Conservation (phyloP, 2,113 vertebrate genomes). For the Sander vitreus region DNA sequence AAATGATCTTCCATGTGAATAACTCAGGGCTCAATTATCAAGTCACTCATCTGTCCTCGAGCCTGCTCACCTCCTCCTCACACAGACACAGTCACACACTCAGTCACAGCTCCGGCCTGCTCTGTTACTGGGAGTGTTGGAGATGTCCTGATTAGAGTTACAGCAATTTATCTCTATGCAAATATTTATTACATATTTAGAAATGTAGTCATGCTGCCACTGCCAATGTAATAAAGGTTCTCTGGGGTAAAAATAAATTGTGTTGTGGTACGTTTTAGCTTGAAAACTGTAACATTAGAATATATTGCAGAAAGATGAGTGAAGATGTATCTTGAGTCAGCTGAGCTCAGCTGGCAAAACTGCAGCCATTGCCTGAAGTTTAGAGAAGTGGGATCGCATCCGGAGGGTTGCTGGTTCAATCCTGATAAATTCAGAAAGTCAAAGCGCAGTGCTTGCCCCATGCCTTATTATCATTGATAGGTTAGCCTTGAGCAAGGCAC, state of each 20-base stretch:
- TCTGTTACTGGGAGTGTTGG: neutral
- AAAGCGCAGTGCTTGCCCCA: too few relatives aligned
- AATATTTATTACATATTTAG: neutral
- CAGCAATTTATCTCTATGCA: slow-evolving; percentile 1
- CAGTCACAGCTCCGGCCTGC: neutral
- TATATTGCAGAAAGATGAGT: neutral
- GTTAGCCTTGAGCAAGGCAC: neutral
- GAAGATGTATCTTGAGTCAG: neutral
- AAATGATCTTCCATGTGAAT: slow-evolving; percentile 58
- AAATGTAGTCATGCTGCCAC: neutral
- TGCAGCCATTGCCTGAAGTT: neutral
- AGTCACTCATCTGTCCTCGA: slow-evolving; percentile 35
- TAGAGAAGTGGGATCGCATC: neutral
- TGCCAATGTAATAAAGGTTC: neutral
- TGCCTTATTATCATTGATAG: too few relatives aligned
- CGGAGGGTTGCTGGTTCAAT: neutral
- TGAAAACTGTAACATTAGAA: neutral
- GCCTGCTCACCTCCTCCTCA: slow-evolving; percentile 14
- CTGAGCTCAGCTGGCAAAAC: neutral
- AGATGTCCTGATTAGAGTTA: neutral
- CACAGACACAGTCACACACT: neutral
- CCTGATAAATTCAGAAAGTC: neutral
- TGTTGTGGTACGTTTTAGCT: neutral
- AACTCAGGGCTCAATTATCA: slow-evolving; percentile 54
- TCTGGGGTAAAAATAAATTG: neutral